A percentile compares a stretch with the other conserved stretches of the same genome.
phyloP scores from a whole-genome alignment of 2,888 invertebrate species.

The Pterostichus madidus region DNA sequence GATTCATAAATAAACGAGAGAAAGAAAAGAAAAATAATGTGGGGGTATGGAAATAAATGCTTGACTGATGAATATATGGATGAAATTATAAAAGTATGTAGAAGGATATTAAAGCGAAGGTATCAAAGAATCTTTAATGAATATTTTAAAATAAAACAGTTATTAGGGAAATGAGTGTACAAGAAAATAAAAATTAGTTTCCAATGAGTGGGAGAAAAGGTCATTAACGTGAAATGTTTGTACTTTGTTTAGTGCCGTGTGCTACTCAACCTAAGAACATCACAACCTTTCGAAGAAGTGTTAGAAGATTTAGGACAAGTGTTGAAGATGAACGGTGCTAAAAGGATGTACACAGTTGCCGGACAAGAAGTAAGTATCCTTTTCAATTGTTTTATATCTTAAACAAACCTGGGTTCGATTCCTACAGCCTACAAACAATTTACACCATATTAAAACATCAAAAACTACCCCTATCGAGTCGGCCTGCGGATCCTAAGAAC shows the following conservation, averaged over 20 bases:
- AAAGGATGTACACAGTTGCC: constrained; percentile 93
- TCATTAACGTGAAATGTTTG: not conserved
- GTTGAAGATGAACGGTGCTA: constrained; percentile 93
- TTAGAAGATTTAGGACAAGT: constrained; percentile 95
- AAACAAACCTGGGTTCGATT: too few species aligned
- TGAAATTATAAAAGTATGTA: constrained; percentile 15
- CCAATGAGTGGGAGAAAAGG: not conserved
- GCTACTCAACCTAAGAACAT: constrained; percentile 92
- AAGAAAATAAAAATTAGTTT: not conserved
- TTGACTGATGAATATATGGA: constrained; percentile 7
- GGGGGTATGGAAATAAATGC: not conserved
- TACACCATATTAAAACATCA: too few species aligned
- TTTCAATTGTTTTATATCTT: too few species aligned
- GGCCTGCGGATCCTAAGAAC: too few species aligned
- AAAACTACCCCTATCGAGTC: too few species aligned
- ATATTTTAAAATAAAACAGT: constrained; percentile 33
- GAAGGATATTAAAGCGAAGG: constrained; percentile 9
- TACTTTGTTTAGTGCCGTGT: constrained; percentile 87
- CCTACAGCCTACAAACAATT: too few species aligned
- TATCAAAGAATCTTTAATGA: constrained; percentile 25
- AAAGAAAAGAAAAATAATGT: too few species aligned
- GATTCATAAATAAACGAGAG: too few species aligned
- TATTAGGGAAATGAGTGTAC: constrained; percentile 33
- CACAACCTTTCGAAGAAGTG: constrained; percentile 96
- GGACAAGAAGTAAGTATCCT: constrained; percentile 89